Evolutionary conservation across 2,113 vertebrate species (phyloP).

Genomic region (Poeciliopsis turrubarensis): DNA sequence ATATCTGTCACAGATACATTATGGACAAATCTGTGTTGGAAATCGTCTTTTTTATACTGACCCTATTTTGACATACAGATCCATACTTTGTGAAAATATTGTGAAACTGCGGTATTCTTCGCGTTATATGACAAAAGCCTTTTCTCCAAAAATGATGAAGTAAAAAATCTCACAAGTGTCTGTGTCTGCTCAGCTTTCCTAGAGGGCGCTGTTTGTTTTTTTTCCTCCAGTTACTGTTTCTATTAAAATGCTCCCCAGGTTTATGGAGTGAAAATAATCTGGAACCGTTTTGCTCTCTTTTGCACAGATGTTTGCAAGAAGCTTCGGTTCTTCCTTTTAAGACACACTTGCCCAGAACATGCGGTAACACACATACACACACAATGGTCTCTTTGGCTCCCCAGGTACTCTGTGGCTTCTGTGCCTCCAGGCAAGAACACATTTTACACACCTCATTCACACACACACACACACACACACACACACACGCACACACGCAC

Average conservation of each 20-base stretch:
- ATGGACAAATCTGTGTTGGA: too few relatives aligned
- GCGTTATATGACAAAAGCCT: neutral
- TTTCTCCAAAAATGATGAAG: neutral
- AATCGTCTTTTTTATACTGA: too few relatives aligned
- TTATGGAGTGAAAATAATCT: constrained; percentile 35
- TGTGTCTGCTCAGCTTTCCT: constrained; percentile 14
- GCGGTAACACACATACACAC: constrained; percentile 4
- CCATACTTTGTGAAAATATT: too few relatives aligned
- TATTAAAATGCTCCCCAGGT: constrained; percentile 7
- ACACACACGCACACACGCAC: neutral
- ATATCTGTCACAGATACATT: too few relatives aligned
- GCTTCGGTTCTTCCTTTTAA: constrained; percentile 11
- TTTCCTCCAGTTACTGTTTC: constrained; percentile 7
- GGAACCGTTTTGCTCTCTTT: constrained; percentile 50
- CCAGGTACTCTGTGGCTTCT: constrained; percentile 79
- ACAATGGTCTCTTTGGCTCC: constrained; percentile 87
- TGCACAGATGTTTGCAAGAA: constrained; percentile 39
- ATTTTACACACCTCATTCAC: constrained; percentile 3
- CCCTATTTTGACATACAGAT: too few relatives aligned
- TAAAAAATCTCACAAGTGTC: neutral
- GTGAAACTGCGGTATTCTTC: too few relatives aligned
- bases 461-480: neutral
- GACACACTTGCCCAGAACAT: constrained; percentile 10
- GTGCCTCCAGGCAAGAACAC: constrained; percentile 33
- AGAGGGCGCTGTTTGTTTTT: constrained; percentile 43